Evolutionary conservation across 2,797 vertebrate genomes (phyloP), one percentile per base, ranked within the genome.

Genomic region (Falco concolor): DNA sequence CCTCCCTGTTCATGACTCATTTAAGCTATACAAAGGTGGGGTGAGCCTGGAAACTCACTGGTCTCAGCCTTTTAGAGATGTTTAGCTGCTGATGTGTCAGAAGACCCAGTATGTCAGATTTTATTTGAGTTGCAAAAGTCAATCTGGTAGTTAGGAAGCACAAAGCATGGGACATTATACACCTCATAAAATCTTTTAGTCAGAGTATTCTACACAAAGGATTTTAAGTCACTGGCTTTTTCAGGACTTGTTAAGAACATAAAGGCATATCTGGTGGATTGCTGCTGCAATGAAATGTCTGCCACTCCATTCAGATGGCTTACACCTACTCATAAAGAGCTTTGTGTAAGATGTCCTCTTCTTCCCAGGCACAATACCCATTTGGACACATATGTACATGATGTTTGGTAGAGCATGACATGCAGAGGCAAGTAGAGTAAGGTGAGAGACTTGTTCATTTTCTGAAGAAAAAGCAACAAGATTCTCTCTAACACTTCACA

Each of bases 181-280:
- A 96, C 69, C 69, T 93, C 94, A 90, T 88, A 96, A 96, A 95
- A 72, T 65, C 92, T 56, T 88, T 61, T 24, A 73, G 53, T 74
- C 72, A 63, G 75, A 74, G 72, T 52, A 60, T 74, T 92, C 74
- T 30, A 28, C 25, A 73, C 72, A 50, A 60, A 89, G 92, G 53
- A 23, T 77, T 79, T 79, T 23, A 82, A 87, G 75, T 67, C 84
- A 52, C 64, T 56, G 60, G 70, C 52, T 91, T 73, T 75, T 87
- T 54, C 61, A 75, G 59, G 65, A 81, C 57, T 65, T 34, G 61
- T 60, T 85, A 72, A 91, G 81, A 80, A 72, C 65, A 80, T 42
- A 92, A 78, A 79, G 87, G 68, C 49, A 57, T 10, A 30, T 40
- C 76, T 44, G 32, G 30, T 5, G 69, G 57, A 36, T 6, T 44